phyloP scores from a whole-genome alignment of 1,140 invertebrate species.

The Heliothis virescens region DNA sequence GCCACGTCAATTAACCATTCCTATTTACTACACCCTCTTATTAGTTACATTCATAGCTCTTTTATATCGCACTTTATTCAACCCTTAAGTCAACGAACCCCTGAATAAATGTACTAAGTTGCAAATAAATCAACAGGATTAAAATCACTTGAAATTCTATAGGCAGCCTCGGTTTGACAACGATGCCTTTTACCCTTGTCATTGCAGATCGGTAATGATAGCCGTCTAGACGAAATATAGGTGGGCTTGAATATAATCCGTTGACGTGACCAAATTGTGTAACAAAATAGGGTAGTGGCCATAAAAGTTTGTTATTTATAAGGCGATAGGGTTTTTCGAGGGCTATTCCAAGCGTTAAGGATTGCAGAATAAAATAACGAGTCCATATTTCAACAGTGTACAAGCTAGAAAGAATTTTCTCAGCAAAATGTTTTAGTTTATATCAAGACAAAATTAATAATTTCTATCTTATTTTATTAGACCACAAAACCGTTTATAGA shows the following conservation, averaged over 20 bases:
- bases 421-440: not conserved
- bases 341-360: not conserved
- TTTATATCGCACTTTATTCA: constrained; percentile 30
- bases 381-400: not conserved
- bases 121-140: constrained; percentile 34
- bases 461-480: too few species aligned
- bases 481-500: too few species aligned
- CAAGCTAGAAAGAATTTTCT: not conserved
- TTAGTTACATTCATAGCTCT: constrained; percentile 33
- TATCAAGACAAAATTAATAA: too few species aligned
- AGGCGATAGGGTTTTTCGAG: not conserved
- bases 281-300: constrained; percentile 7
- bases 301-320: constrained; percentile 40
- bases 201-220: constrained; percentile 51
- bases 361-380: not conserved
- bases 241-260: constrained; percentile 29
- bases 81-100: not conserved
- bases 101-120: constrained; percentile 28
- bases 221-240: constrained; percentile 49
- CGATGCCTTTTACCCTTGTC: constrained; percentile 49
- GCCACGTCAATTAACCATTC: constrained; percentile 30
- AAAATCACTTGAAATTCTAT: constrained; percentile 53
- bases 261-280: constrained; percentile 50
- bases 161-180: constrained; percentile 34
- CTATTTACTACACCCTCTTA: constrained; percentile 27